A percentile compares a stretch with the other conserved stretches of the same genome.
Evolutionary conservation across 2,888 invertebrate genomes (phyloP).

Genomic region (Leucoptera coffeella): DNA sequence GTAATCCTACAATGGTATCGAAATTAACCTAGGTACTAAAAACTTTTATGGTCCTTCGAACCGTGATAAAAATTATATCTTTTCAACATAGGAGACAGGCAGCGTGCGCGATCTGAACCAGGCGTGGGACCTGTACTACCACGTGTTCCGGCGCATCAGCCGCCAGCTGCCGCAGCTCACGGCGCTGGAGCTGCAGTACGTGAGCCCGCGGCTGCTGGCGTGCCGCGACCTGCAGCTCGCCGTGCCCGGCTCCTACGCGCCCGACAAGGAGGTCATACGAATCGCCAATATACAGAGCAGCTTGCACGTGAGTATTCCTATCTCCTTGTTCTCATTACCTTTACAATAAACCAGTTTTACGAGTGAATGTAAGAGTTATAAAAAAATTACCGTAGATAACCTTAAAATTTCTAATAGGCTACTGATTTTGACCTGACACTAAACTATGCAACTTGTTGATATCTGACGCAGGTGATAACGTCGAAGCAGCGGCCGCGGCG

Average conservation of each 20-base stretch:
- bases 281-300: constrained; percentile 89
- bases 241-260: constrained; percentile 96
- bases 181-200: constrained; percentile 88
- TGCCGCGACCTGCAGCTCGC: constrained; percentile 93
- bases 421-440: constrained; percentile 96
- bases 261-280: constrained; percentile 81
- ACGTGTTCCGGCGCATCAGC: constrained; percentile 94
- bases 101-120: constrained; percentile 90
- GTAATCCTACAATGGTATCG: too few relatives aligned
- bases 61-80: too few relatives aligned
- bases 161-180: constrained; percentile 90
- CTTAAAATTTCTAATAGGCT: too few relatives aligned
- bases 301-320: constrained; percentile 60
- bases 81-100: constrained; percentile 68
- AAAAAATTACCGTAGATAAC: too few relatives aligned
- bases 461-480: constrained; percentile 71
- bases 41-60: too few relatives aligned
- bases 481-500: constrained; percentile 97
- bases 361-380: too few relatives aligned
- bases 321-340: too few relatives aligned
- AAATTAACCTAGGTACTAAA: too few relatives aligned
- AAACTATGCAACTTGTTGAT: constrained; percentile 87
- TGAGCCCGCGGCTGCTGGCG: constrained; percentile 83
- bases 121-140: constrained; percentile 99
- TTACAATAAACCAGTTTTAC: too few relatives aligned